A percentile compares a stretch with the other conserved stretches of the same genome.
phyloP scores from a whole-genome alignment of 2,797 vertebrate species.

The Pitangus sulphuratus region DNA sequence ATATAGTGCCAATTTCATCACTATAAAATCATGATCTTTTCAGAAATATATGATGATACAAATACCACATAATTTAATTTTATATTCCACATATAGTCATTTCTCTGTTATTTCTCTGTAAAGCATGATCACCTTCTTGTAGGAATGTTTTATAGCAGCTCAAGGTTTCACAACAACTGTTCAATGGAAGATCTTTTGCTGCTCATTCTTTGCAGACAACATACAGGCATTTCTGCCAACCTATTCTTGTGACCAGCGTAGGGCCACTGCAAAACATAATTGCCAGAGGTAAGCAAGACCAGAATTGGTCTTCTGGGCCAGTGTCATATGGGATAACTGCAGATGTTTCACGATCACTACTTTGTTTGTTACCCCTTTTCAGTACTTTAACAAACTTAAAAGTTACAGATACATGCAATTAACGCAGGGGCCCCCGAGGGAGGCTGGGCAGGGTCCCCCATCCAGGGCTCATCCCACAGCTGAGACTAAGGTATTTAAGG shows the following conservation, averaged over 20 bases:
- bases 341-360: neutral
- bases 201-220: neutral
- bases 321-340: neutral
- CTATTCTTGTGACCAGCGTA: neutral
- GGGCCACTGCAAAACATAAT: constrained; percentile 18
- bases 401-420: rapidly evolving
- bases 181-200: constrained; percentile 41
- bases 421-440: rapidly evolving
- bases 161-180: constrained; percentile 45
- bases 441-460: neutral
- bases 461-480: rapidly evolving
- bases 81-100: constrained; percentile 33
- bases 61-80: constrained; percentile 64
- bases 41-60: constrained; percentile 52
- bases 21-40: constrained; percentile 55
- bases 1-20: constrained; percentile 59
- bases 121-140: constrained; percentile 50
- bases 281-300: neutral
- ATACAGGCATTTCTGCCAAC: neutral
- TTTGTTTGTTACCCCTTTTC: neutral
- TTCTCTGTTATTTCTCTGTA: constrained; percentile 58
- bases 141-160: constrained; percentile 58
- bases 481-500: neutral
- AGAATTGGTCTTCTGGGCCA: neutral
- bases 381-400: neutral